Base-by-base conservation (phyloP, 2,113 vertebrate genomes). In the Dolichotis patagonum region DNA sequence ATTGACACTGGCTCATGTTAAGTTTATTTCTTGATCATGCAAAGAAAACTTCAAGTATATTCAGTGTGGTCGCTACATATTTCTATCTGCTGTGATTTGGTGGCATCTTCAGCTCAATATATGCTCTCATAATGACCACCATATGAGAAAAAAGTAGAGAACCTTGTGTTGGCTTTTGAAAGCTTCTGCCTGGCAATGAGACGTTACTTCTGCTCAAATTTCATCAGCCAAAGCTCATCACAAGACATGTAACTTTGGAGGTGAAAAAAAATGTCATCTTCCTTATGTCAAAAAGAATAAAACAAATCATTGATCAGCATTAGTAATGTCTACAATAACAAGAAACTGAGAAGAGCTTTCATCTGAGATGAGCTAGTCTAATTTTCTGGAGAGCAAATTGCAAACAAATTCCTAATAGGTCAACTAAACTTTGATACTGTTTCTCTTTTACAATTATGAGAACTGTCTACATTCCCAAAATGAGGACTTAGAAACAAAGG, bases 11-110 rank as follows among this genome's bases (percentile, higher is more conserved):
- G 30, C 24, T 85, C 46, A 46, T 11, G 22, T 30, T 19, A 88
- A 88, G 63, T 82, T 71, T 71, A 71, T 63, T 85, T 97, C 84
- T 95, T 84, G 65, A 71, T 82, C n/a, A 67, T 16, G 38, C n/a
- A 85, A 78, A 91, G 49, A 90, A 54, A 65, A 75, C 7, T 56
- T 9, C 56, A 87, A 54, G 11, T 87, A 75, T 73, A 35, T 80
- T 87, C 19, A 46, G 8, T 4, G 4, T 1, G 32, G 32, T 12
- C 12, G 56, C 82, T 71, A 77, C 43, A 41, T 46, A n/a, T 38
- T 73, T 41, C 73, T 38, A 43, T 41, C 19, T 28, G 1, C 56
- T 41, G 8, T 9, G 46, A 56, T 65, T 22, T 43, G 17, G 62
- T 11, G 35, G n/a, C 35, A 85, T 75, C 41, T 88, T 85, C 11